Evolutionary conservation across 2,888 invertebrate genomes (phyloP).

Genomic region (Drosophila paranaensis): DNA sequence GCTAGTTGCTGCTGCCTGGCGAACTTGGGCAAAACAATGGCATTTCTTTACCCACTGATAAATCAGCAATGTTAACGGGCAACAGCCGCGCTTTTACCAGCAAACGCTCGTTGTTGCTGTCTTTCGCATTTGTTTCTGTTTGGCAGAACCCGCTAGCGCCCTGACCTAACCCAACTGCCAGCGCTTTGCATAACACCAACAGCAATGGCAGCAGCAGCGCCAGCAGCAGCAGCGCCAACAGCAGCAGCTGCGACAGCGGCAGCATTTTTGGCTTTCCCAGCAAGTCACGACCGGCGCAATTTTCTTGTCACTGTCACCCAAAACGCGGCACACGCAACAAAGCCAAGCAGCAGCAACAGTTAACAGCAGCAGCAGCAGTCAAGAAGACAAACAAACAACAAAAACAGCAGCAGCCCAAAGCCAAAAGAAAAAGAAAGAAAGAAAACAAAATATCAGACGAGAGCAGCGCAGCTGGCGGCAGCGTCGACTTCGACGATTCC

Average conservation of each 20-base stretch:
- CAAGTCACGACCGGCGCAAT: conserved; percentile 74
- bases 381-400: conserved; percentile 40
- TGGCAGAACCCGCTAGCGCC: conserved; percentile 34
- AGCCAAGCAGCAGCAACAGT: conserved; percentile 36
- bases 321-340: conserved; percentile 67
- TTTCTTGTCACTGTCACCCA: conserved; percentile 72
- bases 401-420: conserved; percentile 33
- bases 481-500: conserved; percentile 37
- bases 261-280: conserved; percentile 68
- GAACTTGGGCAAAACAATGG: conserved; percentile 50
- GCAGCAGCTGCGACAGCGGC: conserved; percentile 16
- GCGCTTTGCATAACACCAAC: conserved; percentile 52
- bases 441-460: neutral
- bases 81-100: conserved; percentile 52
- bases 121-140: neutral
- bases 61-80: conserved; percentile 47
- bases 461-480: conserved; percentile 25
- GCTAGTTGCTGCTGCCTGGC: conserved; percentile 14
- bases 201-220: conserved; percentile 10
- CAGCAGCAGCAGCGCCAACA: conserved; percentile 5
- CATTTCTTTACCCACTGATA: conserved; percentile 57
- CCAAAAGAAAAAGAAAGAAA: conserved; percentile 10
- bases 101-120: neutral
- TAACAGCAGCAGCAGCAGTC: conserved; percentile 21
- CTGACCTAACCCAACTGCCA: conserved; percentile 51